Base-by-base conservation (phyloP, 2,113 vertebrate species). In the Eudyptes chrysolophus region DNA sequence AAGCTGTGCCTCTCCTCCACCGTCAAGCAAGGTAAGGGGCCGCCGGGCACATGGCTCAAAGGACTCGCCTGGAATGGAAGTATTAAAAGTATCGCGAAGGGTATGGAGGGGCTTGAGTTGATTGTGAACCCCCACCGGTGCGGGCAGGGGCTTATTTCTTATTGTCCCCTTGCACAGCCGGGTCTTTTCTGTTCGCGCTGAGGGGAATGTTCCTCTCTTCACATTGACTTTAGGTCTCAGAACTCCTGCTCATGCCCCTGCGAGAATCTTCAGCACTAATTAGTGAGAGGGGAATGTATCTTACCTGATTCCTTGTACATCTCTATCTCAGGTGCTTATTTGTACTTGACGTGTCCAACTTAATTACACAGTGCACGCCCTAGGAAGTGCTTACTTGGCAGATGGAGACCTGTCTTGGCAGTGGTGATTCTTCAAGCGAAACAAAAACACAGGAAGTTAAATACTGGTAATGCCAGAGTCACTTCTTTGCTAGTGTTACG, bases 21-120 rank as follows among this genome's bases (percentile, higher is more conserved):
- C 0, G 99, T 99, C 94, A 99, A 99, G 96, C 99, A 99, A 98
- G 99, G 99, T 99, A 92, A 97, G 97, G 42, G 61, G 46, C 80
- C 1, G 13, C 54, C 58, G 61, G 38, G 34, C 20, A 11, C 26
- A 1, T 0, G 1, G 22, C 2, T 1, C 29, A 10, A 46, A 27
- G 70, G 26, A 13, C 9, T 54, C 5, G 0, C 14, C 51, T 60
- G 19, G 32, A 58, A 17, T 40, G 78, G 72, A 52, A 5, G 22
- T 7, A 8, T 10, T 32, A 2, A 13, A 58, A 70, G 44, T 54
- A 34, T 40, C 3, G 0, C 36, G 55, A 11, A 42, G 46, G 36
- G 8, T 14, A 0, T 70, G 84, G 36, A 60, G 12, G 29, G 48
- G 10, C 5, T 10, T 55, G 34, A 70, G 55, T n/a, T n/a, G 62